Conservation (phyloP, 2,797 vertebrate species). For the Luscinia megarhynchos region DNA sequence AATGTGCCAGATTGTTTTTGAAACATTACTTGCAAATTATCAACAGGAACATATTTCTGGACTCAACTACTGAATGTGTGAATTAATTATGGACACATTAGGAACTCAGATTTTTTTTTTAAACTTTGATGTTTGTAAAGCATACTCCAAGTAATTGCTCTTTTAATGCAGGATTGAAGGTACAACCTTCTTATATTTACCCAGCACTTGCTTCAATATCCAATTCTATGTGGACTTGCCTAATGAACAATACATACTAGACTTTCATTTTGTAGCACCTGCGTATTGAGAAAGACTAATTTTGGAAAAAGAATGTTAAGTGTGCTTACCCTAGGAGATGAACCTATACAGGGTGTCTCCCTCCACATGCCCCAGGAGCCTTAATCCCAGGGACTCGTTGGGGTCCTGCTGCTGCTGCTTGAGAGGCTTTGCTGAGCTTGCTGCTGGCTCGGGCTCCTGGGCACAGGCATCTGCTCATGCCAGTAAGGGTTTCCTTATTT, state of each 20-base stretch:
- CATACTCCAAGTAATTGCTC: constrained; percentile 38
- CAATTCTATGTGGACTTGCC: neutral
- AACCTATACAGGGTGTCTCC: neutral
- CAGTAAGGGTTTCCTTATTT: neutral
- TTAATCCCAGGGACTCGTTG: neutral
- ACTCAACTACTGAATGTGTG: constrained; percentile 70
- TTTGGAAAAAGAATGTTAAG: neutral
- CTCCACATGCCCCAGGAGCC: neutral
- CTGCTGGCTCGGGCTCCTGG: neutral
- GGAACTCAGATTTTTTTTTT: constrained; percentile 40
- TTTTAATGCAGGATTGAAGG: constrained; percentile 58
- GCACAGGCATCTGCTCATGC: neutral
- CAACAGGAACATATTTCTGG: constrained; percentile 76
- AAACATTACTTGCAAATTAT: constrained; percentile 73
- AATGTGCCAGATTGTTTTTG: constrained; percentile 72
- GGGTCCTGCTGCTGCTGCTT: neutral
- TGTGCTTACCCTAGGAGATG: neutral
- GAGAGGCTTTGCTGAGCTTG: neutral
- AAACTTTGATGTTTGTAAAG: constrained; percentile 40
- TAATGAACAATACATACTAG: neutral
- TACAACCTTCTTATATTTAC: neutral
- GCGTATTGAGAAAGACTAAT: neutral
- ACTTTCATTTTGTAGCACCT: neutral
- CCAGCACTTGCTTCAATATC: neutral
- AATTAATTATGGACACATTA: constrained; percentile 75